Percentiles rank a stretch among this genome's conserved stretches.
Evolutionary conservation across 2,113 vertebrate genomes (phyloP).

Genomic region (Oryzias celebensis): DNA sequence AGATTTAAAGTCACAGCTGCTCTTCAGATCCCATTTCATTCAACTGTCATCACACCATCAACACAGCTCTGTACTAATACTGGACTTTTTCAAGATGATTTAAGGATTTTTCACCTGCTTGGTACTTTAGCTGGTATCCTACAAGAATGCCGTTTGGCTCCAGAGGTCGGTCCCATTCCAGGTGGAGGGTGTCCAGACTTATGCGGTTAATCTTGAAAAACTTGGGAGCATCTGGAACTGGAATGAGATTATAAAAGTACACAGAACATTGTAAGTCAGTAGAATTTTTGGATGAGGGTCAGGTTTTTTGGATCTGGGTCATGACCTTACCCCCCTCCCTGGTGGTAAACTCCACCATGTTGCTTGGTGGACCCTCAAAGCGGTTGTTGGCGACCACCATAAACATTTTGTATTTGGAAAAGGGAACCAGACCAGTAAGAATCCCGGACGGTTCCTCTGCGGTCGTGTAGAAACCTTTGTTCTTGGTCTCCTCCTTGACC

Average conservation of each 20-base stretch:
- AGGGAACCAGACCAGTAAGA: conserved; percentile 88
- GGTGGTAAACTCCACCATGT: conserved; percentile 87
- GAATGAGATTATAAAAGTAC: background rate
- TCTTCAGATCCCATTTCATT: too few species aligned
- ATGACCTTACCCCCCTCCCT: conserved; percentile 89
- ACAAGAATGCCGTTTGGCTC: conserved; percentile 92
- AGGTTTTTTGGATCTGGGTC: background rate
- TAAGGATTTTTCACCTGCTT: conserved; percentile 78
- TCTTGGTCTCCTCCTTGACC: conserved; percentile 87
- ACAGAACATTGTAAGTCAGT: too few species aligned
- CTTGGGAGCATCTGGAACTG: conserved; percentile 89
- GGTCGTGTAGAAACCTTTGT: conserved; percentile 81
- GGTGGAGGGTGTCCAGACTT: conserved; percentile 80
- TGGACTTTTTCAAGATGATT: too few species aligned
- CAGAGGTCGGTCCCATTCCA: conserved; percentile 91
- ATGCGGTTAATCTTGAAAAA: conserved; percentile 86
- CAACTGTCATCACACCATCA: too few species aligned
- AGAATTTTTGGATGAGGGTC: background rate
- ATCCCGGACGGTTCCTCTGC: conserved; percentile 80
- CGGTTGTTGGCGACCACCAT: conserved; percentile 93
- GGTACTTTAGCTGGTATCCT: conserved; percentile 87
- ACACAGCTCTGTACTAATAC: too few species aligned
- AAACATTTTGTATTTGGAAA: conserved; percentile 91
- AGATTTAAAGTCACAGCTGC: too few species aligned
- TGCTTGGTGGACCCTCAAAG: conserved; percentile 87